These are phyloP conservation scores for Nomada ruficornis DNA, from an alignment of 2,888 invertebrate genomes.

Conservation along the genomic window DNA sequence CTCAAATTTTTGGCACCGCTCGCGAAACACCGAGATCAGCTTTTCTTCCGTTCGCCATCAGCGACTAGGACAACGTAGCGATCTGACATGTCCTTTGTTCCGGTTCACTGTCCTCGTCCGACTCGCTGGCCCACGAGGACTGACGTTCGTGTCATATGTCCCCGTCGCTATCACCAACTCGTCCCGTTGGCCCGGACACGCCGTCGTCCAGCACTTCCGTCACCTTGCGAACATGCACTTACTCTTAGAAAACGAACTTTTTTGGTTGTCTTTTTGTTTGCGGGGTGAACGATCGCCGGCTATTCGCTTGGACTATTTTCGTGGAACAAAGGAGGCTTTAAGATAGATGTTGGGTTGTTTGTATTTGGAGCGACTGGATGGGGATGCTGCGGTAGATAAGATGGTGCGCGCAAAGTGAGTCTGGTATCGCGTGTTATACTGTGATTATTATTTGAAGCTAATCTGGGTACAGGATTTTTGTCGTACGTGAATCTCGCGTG, in stretches of 20 bases:
- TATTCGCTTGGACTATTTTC: neutral
- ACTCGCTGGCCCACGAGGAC: constrained; percentile 81
- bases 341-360: neutral
- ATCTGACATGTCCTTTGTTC: constrained; percentile 80
- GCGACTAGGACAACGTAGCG: constrained; percentile 78
- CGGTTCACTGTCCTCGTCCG: constrained; percentile 80
- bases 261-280: neutral
- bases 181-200: constrained; percentile 75
- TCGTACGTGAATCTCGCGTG: too few relatives aligned
- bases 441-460: too few relatives aligned
- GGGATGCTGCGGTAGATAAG: neutral
- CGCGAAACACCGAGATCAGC: constrained; percentile 19
- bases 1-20: constrained; percentile 13
- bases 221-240: constrained; percentile 66
- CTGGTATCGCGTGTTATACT: too few relatives aligned
- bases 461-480: too few relatives aligned
- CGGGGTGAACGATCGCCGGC: too few relatives aligned
- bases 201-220: constrained; percentile 79
- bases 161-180: constrained; percentile 75
- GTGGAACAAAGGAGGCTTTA: neutral
- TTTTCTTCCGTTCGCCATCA: constrained; percentile 35
- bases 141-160: constrained; percentile 81
- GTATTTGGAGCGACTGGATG: neutral
- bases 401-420: neutral
- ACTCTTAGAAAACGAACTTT: constrained; percentile 24